A percentile compares a stretch with the other conserved stretches of the same genome.
These are phyloP conservation scores for Enhydra lutris DNA, from an alignment of 2,113 vertebrate species.

Conservation along the genomic window DNA sequence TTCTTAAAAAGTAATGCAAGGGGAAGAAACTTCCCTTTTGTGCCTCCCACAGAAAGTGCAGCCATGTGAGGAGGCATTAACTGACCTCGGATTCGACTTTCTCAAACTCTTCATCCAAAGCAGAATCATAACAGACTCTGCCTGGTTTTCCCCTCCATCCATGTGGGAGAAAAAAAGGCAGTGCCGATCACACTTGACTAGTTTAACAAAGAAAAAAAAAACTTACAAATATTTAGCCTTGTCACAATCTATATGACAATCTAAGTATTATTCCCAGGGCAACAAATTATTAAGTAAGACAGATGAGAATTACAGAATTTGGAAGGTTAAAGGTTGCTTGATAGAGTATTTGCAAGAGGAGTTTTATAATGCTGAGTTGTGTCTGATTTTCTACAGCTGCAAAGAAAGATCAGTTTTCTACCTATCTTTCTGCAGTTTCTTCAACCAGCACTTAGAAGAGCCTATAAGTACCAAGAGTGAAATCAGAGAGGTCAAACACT, in stretches of 20 bases:
- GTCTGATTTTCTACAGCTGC: neutral
- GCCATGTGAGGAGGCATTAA: neutral
- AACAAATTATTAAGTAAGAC: neutral
- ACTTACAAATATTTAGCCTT: neutral
- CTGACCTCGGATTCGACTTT: neutral
- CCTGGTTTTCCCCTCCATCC: neutral
- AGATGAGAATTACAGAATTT: neutral
- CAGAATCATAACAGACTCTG: neutral
- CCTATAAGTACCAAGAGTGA: neutral
- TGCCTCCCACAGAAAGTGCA: neutral
- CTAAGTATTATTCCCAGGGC: neutral
- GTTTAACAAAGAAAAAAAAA: neutral
- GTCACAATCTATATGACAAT: neutral
- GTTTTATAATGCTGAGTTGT: neutral
- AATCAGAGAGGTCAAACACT: neutral
- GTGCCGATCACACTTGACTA: neutral
- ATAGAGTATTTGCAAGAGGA: neutral
- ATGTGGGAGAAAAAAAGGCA: neutral
- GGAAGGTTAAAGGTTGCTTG: neutral
- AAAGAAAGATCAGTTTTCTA: neutral
- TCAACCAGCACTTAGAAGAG: neutral
- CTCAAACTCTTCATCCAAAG: neutral
- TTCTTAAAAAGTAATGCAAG: neutral
- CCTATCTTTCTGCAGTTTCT: neutral
- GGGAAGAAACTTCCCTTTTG: neutral